Evolutionary conservation across 2,888 invertebrate genomes (phyloP).

Genomic region (Thera britannica): DNA sequence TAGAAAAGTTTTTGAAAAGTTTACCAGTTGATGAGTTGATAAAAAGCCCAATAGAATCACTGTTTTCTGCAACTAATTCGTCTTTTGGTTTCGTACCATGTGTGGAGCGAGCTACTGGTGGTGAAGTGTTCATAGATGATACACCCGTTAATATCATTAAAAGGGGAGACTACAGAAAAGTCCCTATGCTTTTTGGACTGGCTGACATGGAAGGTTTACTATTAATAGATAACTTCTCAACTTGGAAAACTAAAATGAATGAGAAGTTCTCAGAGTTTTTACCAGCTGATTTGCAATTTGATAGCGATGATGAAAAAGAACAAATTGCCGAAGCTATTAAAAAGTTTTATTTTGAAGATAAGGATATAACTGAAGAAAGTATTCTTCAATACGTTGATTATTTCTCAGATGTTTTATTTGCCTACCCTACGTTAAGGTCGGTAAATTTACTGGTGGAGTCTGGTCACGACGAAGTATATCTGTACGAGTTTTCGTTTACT

Average conservation of each 20-base stretch:
- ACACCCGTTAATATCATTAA: constrained; percentile 55
- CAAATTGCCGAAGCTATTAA: constrained; percentile 51
- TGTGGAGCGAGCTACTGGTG: constrained; percentile 47
- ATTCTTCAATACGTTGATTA: constrained; percentile 56
- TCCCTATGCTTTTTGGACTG: constrained; percentile 61
- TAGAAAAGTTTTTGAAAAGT: constrained; percentile 61
- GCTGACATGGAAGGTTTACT: constrained; percentile 54
- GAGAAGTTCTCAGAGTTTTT: constrained; percentile 59
- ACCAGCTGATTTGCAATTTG: constrained; percentile 58
- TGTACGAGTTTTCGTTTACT: constrained; percentile 59
- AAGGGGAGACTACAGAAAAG: constrained; percentile 48
- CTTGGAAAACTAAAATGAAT: constrained; percentile 58
- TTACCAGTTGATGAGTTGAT: constrained; percentile 48
- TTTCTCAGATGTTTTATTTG: constrained; percentile 64
- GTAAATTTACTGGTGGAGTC: constrained; percentile 50
- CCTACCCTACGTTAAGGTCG: constrained; percentile 48
- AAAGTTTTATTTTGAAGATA: constrained; percentile 57
- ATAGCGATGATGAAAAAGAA: constrained; percentile 49
- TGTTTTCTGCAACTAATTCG: constrained; percentile 38
- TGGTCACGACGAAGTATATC: constrained; percentile 57
- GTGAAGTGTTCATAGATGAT: constrained; percentile 50
- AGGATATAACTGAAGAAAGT: constrained; percentile 46
- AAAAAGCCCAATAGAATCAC: constrained; percentile 18
- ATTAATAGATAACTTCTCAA: constrained; percentile 41
- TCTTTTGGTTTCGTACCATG: constrained; percentile 49